Evolutionary conservation across 2,888 invertebrate genomes (phyloP), one percentile per base, ranked within the genome.

Genomic region (Cybosia mesomella): DNA sequence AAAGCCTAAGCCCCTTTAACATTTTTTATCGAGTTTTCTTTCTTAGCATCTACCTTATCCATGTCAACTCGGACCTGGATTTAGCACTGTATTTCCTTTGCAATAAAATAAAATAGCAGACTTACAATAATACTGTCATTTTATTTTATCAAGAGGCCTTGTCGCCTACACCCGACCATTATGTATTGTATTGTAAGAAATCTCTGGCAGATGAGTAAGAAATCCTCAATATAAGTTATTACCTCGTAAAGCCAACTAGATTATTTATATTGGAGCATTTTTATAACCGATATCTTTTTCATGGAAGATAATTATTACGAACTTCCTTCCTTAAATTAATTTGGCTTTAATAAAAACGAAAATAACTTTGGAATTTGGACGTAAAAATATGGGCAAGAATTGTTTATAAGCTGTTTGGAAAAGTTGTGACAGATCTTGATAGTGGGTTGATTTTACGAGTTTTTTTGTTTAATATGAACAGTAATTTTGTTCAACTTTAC

Each of bases 161-260:
- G 67, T 77, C 80, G 83, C 77, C 81, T 71, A 73, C 71, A 64
- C 74, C 68, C 71, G 53, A 74, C 76, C 13, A 39, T n/a, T n/a
- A n/a, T n/a, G n/a, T n/a, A 39, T 75, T 66, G 64, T 69, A 76
- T 67, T 66, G 70, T 72, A 74, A 78, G 79, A 78, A 76, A 81
- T 77, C 63, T 76, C 77, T 58, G 70, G 70, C 72, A 69, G 73
- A 82, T 80, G 80, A 79, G 76, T 78, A 81, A 81, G 76, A 80
- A 78, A 83, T 81, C 81, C 82, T 81, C 74, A 73, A 80, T 76
- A 76, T 79, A 84, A 80, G 83, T 86, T 87, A 85, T 83, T 78
- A 77, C 77, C 66, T 83, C 84, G 79, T 87, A 87, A 87, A 87
- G 74, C 74, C 75, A 72, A 83, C 82, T 78, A 79, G 80, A 81